Evolutionary conservation across 2,113 vertebrate genomes (phyloP).

Genomic region (Mastomys natalensis): DNA sequence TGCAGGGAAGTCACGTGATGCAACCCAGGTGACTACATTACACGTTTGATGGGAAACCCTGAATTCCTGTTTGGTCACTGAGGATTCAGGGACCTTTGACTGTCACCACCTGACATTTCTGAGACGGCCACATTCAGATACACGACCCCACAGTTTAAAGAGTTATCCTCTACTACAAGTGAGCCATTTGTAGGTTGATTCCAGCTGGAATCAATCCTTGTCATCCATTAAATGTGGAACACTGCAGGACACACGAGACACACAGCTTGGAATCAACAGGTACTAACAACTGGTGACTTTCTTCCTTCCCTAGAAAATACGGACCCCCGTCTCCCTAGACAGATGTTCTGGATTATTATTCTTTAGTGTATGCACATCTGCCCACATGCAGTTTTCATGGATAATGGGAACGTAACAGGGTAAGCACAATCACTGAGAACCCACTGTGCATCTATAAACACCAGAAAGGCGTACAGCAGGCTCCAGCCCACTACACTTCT

Average conservation of each 20-base stretch:
- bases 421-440: background rate
- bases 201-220: background rate
- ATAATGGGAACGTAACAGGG: background rate
- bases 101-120: background rate
- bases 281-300: background rate
- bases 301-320: background rate
- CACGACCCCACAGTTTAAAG: background rate
- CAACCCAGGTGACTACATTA: no score
- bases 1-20: background rate
- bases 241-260: background rate
- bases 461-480: background rate
- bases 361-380: background rate
- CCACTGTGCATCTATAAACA: background rate
- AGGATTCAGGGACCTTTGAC: background rate
- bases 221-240: background rate
- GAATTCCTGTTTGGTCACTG: background rate
- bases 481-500: no score
- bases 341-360: background rate
- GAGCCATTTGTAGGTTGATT: constrained; percentile 6
- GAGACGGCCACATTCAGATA: background rate
- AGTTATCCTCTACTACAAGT: background rate
- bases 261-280: background rate
- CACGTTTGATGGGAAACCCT: background rate
- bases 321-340: background rate
- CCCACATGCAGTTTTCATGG: background rate